Percentiles rank a stretch among this genome's conserved stretches.
Conservation (phyloP, 2,113 vertebrate genomes). For the Helogale parvula region DNA sequence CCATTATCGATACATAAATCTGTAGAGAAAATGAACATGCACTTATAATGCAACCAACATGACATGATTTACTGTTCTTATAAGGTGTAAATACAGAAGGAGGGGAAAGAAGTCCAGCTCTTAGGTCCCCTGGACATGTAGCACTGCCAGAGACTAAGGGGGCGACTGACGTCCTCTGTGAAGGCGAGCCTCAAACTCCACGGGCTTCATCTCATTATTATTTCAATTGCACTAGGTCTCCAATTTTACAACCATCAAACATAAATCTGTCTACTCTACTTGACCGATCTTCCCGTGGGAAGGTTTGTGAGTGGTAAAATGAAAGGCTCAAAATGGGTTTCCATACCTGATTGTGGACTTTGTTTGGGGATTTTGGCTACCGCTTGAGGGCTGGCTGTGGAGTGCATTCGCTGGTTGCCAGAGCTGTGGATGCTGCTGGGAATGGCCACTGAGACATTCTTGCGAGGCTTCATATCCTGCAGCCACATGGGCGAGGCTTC, state of each 20-base stretch:
- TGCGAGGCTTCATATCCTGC: slow-evolving; percentile 94
- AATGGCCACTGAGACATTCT: slow-evolving; percentile 86
- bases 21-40: slow-evolving; percentile 63
- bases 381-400: slow-evolving; percentile 92
- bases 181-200: neutral
- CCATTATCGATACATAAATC: slow-evolving; percentile 51
- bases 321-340: slow-evolving; percentile 84
- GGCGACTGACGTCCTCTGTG: neutral
- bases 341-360: slow-evolving; percentile 95
- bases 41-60: slow-evolving; percentile 47
- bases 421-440: slow-evolving; percentile 90
- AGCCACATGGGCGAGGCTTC: slow-evolving; percentile 95
- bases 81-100: slow-evolving; percentile 38
- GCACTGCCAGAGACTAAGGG: neutral
- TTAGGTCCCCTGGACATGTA: neutral
- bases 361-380: slow-evolving; percentile 93
- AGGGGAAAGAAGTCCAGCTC: neutral
- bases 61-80: slow-evolving; percentile 58
- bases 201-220: neutral
- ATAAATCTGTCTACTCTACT: slow-evolving; percentile 54
- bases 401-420: slow-evolving; percentile 88
- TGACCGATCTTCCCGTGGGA: slow-evolving; percentile 51
- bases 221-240: neutral
- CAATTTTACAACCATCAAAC: neutral
- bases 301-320: slow-evolving; percentile 75